Base-by-base conservation (phyloP, 2,888 invertebrate genomes). In the Aporophyla lueneburgensis region DNA sequence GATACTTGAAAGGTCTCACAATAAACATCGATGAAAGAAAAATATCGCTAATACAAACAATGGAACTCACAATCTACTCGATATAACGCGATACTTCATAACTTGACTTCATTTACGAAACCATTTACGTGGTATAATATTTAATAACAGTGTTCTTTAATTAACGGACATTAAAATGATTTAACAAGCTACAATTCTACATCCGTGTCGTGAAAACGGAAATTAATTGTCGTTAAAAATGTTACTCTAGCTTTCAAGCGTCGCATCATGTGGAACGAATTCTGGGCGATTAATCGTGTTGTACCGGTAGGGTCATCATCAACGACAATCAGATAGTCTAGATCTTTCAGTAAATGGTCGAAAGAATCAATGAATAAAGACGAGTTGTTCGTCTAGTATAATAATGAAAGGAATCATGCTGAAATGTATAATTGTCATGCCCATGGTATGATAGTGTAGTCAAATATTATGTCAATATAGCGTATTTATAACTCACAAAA, bases 201-300 rank as follows among this genome's bases (percentile, higher is more conserved):
- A 62, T 83, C 74, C 70, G 75, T 63, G 59, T 74, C 71, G 80
- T 63, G 76, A 82, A 82, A 80, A 83, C 81, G 82, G 82, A 82
- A 76, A 82, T 81, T 75, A 79, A 85, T 85, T 74, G 76, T 85
- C 79, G 77, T 80, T 83, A 85, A 82, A 85, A 83, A 85, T 83
- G 71, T 85, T 83, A 80, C 80, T 80, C 76, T 76, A 85, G 80
- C 76, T 85, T 80, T 85, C 86, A 83, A 83, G 74, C 76, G 74
- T 75, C 75, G 75, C 73, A 66, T 84, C 85, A 70, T 74, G 82
- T 84, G 85, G 79, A 85, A 82, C 85, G 74, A 75, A 84, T 78
- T 82, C 85, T 82, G 82, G 54, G 27, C 82, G 65, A 84, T 78
- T 63, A 78, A 84, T 74, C 74, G 84, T 74, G 65, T 59, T 74